Conservation (phyloP, 2,797 vertebrate genomes). For the Cryptoblepharus egeriae region DNA sequence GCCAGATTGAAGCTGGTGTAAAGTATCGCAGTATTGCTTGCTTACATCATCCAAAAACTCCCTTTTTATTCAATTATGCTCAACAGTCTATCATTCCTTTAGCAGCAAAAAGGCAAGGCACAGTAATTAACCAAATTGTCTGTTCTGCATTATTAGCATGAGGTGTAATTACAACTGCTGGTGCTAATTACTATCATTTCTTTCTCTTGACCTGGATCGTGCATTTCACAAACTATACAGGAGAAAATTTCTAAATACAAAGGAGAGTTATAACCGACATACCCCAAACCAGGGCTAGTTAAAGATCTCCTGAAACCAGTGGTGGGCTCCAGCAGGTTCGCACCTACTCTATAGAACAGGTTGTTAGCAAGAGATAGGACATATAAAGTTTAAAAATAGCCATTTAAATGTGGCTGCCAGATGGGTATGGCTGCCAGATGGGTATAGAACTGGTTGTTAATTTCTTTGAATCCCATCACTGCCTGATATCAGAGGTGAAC, state of each 20-base stretch:
- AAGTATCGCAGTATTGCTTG: not conserved
- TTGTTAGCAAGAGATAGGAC: no score
- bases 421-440: no score
- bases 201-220: slow-evolving; percentile 9
- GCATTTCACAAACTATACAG: slow-evolving; percentile 7
- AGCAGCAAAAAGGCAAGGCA: slow-evolving; percentile 11
- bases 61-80: not conserved
- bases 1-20: not conserved
- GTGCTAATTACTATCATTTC: slow-evolving; percentile 47
- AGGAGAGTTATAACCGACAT: no score
- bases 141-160: slow-evolving; percentile 17
- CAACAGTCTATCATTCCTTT: not conserved
- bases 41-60: not conserved
- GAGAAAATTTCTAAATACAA: not conserved
- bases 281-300: no score
- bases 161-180: slow-evolving; percentile 46
- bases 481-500: no score
- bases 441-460: no score
- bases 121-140: slow-evolving; percentile 44
- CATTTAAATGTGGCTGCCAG: no score
- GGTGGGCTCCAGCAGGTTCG: no score
- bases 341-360: no score
- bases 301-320: no score
- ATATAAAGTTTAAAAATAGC: no score
- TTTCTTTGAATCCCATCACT: no score